Percentiles rank a stretch among this genome's conserved stretches.
phyloP scores from a whole-genome alignment of 2,113 vertebrate genomes.

The Callipepla californica region DNA sequence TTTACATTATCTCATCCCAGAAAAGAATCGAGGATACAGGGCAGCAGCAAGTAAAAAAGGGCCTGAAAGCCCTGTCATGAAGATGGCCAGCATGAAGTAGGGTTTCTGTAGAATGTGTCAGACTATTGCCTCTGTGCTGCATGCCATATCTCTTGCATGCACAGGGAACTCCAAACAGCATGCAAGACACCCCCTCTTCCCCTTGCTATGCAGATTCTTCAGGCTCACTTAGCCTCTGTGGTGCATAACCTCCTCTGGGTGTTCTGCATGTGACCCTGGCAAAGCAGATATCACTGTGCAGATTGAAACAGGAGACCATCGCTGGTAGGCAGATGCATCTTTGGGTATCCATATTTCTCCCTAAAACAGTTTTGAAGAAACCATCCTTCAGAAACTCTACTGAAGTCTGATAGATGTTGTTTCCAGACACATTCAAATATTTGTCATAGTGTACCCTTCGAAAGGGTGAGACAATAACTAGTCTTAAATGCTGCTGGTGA shows the following conservation, averaged over 20 bases:
- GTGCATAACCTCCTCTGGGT: background rate
- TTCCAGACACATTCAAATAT: background rate
- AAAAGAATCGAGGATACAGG: background rate
- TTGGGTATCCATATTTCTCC: background rate
- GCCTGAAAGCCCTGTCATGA: background rate
- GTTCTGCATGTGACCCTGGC: background rate
- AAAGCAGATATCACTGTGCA: background rate
- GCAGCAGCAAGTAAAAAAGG: background rate
- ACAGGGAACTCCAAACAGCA: background rate
- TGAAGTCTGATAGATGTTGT: background rate
- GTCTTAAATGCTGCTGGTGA: slow-evolving; percentile 37
- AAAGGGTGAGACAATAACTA: slow-evolving; percentile 1
- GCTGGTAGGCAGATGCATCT: background rate
- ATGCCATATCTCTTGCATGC: accelerated
- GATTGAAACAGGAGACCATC: background rate
- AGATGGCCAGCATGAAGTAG: background rate
- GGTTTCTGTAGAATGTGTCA: background rate
- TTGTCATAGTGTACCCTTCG: background rate
- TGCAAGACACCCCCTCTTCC: no score
- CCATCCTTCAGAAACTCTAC: background rate
- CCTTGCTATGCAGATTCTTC: background rate
- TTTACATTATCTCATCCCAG: background rate
- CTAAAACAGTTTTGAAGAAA: background rate
- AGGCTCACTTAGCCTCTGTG: accelerated
- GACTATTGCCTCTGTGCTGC: background rate